Evolutionary conservation across 35 echinoderm and acorn worm species (phyloP), one percentile per base, ranked within the genome.

Genomic region (Stichopus chloronotus): DNA sequence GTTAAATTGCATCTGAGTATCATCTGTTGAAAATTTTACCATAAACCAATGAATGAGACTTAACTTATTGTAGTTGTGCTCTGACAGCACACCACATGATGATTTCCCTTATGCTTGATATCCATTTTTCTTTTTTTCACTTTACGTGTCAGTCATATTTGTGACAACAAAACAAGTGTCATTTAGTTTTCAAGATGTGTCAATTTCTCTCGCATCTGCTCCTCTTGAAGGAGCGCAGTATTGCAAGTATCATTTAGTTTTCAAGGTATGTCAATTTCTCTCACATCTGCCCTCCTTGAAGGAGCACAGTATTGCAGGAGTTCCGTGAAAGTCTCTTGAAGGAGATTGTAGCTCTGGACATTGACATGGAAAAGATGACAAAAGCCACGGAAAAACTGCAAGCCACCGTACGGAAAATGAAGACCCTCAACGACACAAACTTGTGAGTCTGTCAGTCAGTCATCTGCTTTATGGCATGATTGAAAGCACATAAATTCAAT

Each of bases 271-370:
- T 43, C 30, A 78, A 78, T 78, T 1, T 20, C 76, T 84, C 13
- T 25, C 0, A 1, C 57, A 6, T 65, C 57, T 87, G 3, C 23
- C 0, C 8, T 21, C 57, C n/a, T 57, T n/a, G 21, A 14, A 89
- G 87, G 52, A 58, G 19, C 19, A 63, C 59, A 55, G 61, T 61
- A 59, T 12, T 74, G 52, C 57, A 89, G 7, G 87, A 89, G 7
- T 89, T 89, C 52, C 87, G 87, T 4, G 87, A 89, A 23, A 71
- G 43, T 25, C 65, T 89, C 13, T 55, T 89, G 7, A n/a, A 65
- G 16, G 87, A 89, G 87, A 74, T 89, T 89, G 87, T 89, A 2
- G 60, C 20, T 53, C 65, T 89, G 4, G 87, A 89, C 43, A 71
- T 74, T 9, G 87, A 89, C 43, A 43, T 88, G 21, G 86, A 88